These are phyloP conservation scores for Hoplostethus atlanticus DNA, from an alignment of 2,797 vertebrate genomes.

Conservation along the genomic window DNA sequence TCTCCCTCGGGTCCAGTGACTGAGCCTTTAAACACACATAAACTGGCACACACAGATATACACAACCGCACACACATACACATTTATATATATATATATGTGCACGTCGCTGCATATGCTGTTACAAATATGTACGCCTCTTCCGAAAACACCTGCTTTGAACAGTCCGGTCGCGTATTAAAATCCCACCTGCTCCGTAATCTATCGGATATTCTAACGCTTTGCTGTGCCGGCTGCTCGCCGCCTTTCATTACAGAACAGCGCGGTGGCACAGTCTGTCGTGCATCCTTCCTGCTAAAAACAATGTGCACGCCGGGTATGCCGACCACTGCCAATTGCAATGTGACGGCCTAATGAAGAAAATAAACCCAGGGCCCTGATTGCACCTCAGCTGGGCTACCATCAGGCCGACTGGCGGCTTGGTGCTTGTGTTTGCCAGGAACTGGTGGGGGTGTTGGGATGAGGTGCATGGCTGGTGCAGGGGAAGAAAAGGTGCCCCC, in stretches of 20 bases:
- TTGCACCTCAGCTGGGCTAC: not conserved
- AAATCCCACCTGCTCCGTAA: constrained; percentile 65
- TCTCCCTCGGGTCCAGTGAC: constrained; percentile 66
- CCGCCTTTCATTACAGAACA: constrained; percentile 36
- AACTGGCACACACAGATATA: constrained; percentile 50
- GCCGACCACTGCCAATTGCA: not conserved
- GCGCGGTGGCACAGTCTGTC: constrained; percentile 6
- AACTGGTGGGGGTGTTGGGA: not conserved
- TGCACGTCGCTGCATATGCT: constrained; percentile 30
- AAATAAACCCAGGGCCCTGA: constrained; percentile 3
- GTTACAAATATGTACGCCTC: constrained; percentile 44
- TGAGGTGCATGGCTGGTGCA: not conserved
- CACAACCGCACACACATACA: constrained; percentile 27
- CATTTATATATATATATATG: not conserved
- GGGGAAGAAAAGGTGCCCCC: not conserved
- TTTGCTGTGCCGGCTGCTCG: constrained; percentile 50
- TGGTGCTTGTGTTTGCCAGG: not conserved
- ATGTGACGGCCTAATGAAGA: not conserved
- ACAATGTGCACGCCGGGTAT: constrained; percentile 4
- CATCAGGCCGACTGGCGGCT: too few species aligned
- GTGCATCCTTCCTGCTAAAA: not conserved
- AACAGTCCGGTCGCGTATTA: constrained; percentile 58
- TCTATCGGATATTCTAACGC: constrained; percentile 48
- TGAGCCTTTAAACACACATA: constrained; percentile 68
- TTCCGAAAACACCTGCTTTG: constrained; percentile 54